Base-by-base conservation (phyloP, 1,140 invertebrate genomes). In the Temnothorax longispinosus region DNA sequence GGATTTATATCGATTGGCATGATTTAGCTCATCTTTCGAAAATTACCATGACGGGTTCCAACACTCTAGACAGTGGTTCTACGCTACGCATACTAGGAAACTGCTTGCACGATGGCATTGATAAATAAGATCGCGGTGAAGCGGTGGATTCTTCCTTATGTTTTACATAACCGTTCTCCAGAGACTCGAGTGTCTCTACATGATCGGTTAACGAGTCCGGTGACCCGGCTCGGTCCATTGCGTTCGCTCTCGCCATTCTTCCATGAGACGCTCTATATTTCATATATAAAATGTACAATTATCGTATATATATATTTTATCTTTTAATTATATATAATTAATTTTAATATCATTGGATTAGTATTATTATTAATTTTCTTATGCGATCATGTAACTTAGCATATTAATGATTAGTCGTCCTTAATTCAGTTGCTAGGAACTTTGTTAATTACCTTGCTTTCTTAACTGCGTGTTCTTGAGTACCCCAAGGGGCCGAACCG, bases 61-160 rank as follows among this genome's bases (percentile, higher is more conserved):
- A 94, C n/a, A 98, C 97, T 86, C 97, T 96, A 52, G 97, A 97
- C 11, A 98, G 93, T 0, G 97, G 97, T 92, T 98, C 97, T 1
- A 97, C 97, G 72, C 96, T 96, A 91, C 96, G 96, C 62, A 97
- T 96, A 90, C 96, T 97, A 85, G 97, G 98, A 92, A 98, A 98
- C 18, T 97, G 96, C 87, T 97, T 97, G 15, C 98, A 97, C 8
- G 97, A 98, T 15, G 97, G 97, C 97, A 98, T 98, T 0, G 97
- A 98, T 2, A 98, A 96, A 88, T 97, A 97, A 0, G 97, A 97
- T 87, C 97, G 97, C 0, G 97, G 97, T 0, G 95, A 95, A 15
- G 92, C 92, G 15, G 92, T 89, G 13, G 88, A 88, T 74, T 95
- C 94, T 80, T 94, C 92, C 5, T 69, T 69, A 32, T 89, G 89